Conservation (phyloP, 2,888 invertebrate species). For the Ganaspis brasiliensis region DNA sequence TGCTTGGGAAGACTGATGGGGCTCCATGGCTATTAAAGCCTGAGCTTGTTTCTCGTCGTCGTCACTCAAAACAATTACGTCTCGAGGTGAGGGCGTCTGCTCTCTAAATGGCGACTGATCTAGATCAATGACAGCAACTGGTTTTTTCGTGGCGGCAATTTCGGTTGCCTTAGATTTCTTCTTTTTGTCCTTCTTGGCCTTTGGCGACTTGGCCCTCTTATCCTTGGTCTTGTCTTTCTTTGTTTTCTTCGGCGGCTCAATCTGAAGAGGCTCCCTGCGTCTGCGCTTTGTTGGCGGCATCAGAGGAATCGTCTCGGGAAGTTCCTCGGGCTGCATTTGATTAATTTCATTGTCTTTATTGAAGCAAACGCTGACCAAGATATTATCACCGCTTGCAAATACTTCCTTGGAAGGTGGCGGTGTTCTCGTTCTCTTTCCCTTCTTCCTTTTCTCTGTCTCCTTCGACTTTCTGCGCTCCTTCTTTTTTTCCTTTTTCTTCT, state of each 20-base stretch:
- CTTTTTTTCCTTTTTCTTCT: conserved; percentile 82
- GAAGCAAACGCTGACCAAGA: conserved; percentile 95
- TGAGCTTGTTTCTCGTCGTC: conserved; percentile 84
- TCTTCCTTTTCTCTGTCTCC: conserved; percentile 75
- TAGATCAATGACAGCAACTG: conserved; percentile 92
- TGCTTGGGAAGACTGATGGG: conserved; percentile 70
- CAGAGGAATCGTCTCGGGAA: conserved; percentile 75
- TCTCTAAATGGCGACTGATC: conserved; percentile 93
- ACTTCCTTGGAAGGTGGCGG: conserved; percentile 92
- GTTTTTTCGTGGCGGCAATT: conserved; percentile 85
- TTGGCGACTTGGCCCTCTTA: conserved; percentile 75
- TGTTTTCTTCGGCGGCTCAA: conserved; percentile 75
- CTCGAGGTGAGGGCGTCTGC: conserved; percentile 89
- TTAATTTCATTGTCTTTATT: conserved; percentile 83
- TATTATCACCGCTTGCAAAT: conserved; percentile 95
- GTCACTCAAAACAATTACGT: conserved; percentile 92
- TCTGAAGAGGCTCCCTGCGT: conserved; percentile 76
- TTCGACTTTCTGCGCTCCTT: conserved; percentile 80
- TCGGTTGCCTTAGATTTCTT: conserved; percentile 78
- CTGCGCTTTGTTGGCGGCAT: conserved; percentile 79
- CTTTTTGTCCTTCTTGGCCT: conserved; percentile 77
- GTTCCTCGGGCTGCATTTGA: conserved; percentile 67
- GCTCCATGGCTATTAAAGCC: conserved; percentile 66
- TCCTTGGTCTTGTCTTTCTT: conserved; percentile 79
- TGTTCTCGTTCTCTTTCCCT: conserved; percentile 79